Conservation (phyloP, 92 coral and sea anemone genomes). For the Porites cylindrica region DNA sequence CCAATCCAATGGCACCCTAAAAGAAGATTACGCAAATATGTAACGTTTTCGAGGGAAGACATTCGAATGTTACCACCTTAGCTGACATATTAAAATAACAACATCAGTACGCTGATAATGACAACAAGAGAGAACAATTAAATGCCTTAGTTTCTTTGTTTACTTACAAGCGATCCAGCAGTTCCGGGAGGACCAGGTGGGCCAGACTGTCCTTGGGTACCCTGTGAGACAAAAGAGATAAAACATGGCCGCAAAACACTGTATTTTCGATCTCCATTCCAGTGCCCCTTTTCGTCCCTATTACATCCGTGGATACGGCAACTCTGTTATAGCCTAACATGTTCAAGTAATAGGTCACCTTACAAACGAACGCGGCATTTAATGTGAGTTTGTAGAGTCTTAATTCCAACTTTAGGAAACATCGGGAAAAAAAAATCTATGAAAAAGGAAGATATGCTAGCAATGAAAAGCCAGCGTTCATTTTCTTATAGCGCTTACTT, state of each 20-base stretch:
- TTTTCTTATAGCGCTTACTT: too few species aligned
- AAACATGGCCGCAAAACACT: background rate
- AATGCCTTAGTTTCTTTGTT: background rate
- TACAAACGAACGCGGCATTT: too few species aligned
- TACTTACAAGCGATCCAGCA: constrained; percentile 62
- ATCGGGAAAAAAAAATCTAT: too few species aligned
- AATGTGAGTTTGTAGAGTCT: too few species aligned
- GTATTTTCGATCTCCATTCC: background rate
- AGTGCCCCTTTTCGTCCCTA: background rate
- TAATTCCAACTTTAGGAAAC: too few species aligned
- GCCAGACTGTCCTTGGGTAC: constrained; percentile 63
- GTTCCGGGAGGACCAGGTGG: constrained; percentile 71
- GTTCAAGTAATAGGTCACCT: too few species aligned
- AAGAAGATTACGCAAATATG: background rate
- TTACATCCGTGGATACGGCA: too few species aligned
- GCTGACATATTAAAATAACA: background rate
- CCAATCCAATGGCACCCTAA: constrained; percentile 23
- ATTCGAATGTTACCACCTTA: background rate
- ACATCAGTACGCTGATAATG: too few species aligned
- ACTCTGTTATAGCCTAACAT: too few species aligned
- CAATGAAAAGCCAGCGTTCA: too few species aligned
- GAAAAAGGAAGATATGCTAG: too few species aligned
- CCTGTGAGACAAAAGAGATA: constrained; percentile 30
- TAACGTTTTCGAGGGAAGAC: too few species aligned
- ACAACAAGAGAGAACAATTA: background rate